phyloP scores from a whole-genome alignment of 1,140 invertebrate genomes.

The Nasonia giraulti region DNA sequence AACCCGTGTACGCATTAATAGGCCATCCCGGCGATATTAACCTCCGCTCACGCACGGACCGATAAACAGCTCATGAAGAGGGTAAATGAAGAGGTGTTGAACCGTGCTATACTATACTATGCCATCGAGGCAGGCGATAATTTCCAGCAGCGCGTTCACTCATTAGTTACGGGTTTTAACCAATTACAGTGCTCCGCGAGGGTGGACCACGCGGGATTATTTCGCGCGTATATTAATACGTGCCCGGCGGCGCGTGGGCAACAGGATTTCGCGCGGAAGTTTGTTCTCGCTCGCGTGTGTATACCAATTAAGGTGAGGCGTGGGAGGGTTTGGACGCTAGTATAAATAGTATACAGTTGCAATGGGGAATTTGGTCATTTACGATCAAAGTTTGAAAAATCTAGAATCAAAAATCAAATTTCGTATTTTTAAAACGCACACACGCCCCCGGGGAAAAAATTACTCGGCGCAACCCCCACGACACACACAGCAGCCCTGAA shows the following conservation, averaged over 20 bases:
- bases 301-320: too few relatives aligned
- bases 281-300: background rate
- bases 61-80: background rate
- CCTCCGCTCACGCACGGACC: too few relatives aligned
- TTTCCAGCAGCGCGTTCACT: background rate
- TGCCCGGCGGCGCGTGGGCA: too few relatives aligned
- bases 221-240: background rate
- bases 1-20: background rate
- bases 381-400: too few relatives aligned
- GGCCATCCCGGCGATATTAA: background rate
- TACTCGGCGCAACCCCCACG: background rate
- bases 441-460: background rate
- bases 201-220: background rate
- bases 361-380: too few relatives aligned
- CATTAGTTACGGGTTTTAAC: constrained; percentile 4
- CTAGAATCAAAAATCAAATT: too few relatives aligned
- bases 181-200: background rate
- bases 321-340: too few relatives aligned
- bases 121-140: background rate
- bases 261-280: background rate
- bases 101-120: background rate
- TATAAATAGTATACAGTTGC: too few relatives aligned
- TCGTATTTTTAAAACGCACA: too few relatives aligned
- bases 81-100: constrained; percentile 3
- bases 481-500: background rate